These are phyloP conservation scores for Pollicipes pollicipes DNA, from an alignment of 1,140 invertebrate species.

Conservation along the genomic window DNA sequence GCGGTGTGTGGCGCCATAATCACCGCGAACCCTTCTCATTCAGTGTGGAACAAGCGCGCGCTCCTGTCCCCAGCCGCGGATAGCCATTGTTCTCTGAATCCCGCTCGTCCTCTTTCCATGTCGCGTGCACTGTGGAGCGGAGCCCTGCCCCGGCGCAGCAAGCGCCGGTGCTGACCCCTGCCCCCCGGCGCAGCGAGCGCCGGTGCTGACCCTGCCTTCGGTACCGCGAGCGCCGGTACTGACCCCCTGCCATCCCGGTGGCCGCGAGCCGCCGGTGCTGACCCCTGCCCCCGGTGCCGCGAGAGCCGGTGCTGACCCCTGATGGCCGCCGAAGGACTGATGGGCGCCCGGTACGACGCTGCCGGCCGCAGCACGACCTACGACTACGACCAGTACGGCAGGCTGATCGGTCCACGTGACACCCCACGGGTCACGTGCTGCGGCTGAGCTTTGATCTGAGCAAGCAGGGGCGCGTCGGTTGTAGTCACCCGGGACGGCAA, in stretches of 20 bases:
- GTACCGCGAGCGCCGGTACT: constrained; percentile 73
- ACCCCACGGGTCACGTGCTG: constrained; percentile 77
- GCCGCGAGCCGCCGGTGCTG: too few species aligned
- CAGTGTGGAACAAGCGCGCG: too few species aligned
- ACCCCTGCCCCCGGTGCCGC: constrained; percentile 52
- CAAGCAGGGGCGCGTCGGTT: constrained; percentile 67
- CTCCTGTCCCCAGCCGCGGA: too few species aligned
- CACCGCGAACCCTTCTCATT: too few species aligned
- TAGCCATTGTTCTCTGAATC: too few species aligned
- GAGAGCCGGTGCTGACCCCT: too few species aligned
- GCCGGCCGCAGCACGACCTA: constrained; percentile 83
- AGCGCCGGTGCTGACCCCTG: not conserved
- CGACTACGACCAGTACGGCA: constrained; percentile 85
- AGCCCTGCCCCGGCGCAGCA: constrained; percentile 21
- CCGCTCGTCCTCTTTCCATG: not conserved
- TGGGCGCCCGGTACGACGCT: constrained; percentile 73
- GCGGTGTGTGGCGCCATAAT: too few species aligned
- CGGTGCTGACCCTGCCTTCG: too few species aligned
- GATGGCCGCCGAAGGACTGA: constrained; percentile 39
- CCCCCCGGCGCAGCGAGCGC: not conserved
- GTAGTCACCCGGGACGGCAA: constrained; percentile 62
- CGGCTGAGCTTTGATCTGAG: constrained; percentile 69
- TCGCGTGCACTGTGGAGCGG: not conserved
- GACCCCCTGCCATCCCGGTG: constrained; percentile 37
- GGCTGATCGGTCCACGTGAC: constrained; percentile 73